phyloP scores from a whole-genome alignment of 1,140 invertebrate genomes.

The Ridgeia piscesae region DNA sequence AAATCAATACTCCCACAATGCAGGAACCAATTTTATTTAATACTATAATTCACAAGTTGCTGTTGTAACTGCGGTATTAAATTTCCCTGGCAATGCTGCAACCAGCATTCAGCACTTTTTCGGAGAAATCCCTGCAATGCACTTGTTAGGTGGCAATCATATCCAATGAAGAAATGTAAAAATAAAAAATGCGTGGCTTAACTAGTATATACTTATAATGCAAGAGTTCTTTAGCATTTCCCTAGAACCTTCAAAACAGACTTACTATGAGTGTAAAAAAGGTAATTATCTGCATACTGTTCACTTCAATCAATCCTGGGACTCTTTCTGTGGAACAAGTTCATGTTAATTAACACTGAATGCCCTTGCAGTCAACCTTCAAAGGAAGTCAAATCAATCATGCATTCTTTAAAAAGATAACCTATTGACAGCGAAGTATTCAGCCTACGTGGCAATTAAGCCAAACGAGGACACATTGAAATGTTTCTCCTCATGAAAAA shows the following conservation, averaged over 20 bases:
- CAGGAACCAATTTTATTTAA: no score
- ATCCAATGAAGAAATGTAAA: neutral
- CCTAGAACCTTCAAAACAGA: neutral
- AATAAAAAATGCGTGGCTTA: no score
- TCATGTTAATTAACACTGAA: neutral
- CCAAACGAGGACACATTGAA: neutral
- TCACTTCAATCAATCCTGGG: neutral
- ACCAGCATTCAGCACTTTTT: neutral
- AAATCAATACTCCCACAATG: no score
- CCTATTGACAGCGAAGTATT: neutral
- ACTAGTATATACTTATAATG: no score
- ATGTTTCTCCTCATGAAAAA: neutral
- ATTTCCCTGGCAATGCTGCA: no score
- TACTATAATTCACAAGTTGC: no score
- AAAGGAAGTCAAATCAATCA: constrained; percentile 6
- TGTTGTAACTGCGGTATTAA: no score
- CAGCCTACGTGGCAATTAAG: neutral
- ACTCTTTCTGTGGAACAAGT: neutral
- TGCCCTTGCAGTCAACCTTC: neutral
- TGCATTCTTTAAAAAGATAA: neutral
- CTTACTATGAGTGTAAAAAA: neutral
- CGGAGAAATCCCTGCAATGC: neutral
- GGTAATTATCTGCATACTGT: neutral
- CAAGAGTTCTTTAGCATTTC: neutral
- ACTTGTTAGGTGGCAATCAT: neutral